phyloP scores from a whole-genome alignment of 1,140 invertebrate species.

The Ceratosolen fusciceps region DNA sequence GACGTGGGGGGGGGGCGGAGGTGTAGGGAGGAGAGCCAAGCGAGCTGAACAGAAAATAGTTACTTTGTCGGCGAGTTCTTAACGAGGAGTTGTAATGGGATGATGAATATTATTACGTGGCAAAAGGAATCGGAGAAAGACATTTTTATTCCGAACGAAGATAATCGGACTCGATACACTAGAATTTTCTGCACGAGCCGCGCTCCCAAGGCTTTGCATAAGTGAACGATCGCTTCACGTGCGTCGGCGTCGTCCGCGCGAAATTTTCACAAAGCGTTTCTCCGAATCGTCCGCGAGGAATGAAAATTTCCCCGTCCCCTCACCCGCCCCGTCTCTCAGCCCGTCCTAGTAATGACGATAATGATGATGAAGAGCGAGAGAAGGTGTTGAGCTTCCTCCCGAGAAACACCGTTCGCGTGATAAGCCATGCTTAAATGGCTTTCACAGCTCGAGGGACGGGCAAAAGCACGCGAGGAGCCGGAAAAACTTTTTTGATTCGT shows the following conservation, averaged over 20 bases:
- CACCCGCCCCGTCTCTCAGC: neutral
- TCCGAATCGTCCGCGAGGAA: neutral
- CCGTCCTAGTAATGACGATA: constrained; percentile 13
- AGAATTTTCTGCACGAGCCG: constrained; percentile 27
- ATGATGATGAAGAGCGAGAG: constrained; percentile 27
- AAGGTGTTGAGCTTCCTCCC: constrained; percentile 33
- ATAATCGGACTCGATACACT: neutral
- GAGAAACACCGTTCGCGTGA: constrained; percentile 13
- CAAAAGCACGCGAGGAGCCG: constrained; percentile 19
- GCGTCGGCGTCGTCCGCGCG: neutral
- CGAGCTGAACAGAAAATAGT: neutral
- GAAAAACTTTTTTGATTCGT: constrained; percentile 35
- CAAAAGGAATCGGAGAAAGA: constrained; percentile 9
- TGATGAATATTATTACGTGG: constrained; percentile 44
- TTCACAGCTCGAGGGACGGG: neutral
- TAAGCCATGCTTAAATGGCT: neutral
- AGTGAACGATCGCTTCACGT: neutral
- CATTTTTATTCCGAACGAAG: constrained; percentile 4
- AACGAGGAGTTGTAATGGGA: constrained; percentile 38
- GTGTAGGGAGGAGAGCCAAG: constrained; percentile 4
- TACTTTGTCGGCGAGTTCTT: constrained; percentile 36
- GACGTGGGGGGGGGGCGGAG: constrained; percentile 41
- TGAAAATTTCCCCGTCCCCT: too few relatives aligned
- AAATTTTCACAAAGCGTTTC: constrained; percentile 31
- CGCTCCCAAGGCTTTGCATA: neutral